phyloP scores from a whole-genome alignment of 2,888 invertebrate species.

The Panorpa germanica region DNA sequence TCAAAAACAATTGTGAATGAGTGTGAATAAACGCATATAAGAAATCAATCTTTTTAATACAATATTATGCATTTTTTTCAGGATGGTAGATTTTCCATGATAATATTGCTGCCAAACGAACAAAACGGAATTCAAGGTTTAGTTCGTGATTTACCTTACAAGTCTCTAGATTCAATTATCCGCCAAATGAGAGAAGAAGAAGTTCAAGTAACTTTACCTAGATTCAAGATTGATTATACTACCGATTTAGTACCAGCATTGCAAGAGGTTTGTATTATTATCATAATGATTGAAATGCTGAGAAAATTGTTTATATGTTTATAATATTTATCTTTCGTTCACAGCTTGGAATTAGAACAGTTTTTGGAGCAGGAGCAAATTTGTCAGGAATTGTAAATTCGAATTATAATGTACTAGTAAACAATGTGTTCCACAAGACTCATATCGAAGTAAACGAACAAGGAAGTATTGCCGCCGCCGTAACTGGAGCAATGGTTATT shows the following conservation, averaged over 20 bases:
- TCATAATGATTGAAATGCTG: slow-evolving; percentile 3
- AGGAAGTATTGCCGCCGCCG: slow-evolving; percentile 45
- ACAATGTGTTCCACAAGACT: slow-evolving; percentile 39
- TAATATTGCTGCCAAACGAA: slow-evolving; percentile 36
- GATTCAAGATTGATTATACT: slow-evolving; percentile 35
- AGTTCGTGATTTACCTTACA: slow-evolving; percentile 33
- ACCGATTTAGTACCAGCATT: slow-evolving; percentile 30
- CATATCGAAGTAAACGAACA: slow-evolving; percentile 42
- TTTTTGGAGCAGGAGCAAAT: slow-evolving; percentile 35
- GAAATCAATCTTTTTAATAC: not conserved
- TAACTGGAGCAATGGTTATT: slow-evolving; percentile 33
- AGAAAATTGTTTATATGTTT: slow-evolving; percentile 8
- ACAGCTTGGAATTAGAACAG: slow-evolving; percentile 35
- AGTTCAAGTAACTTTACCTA: slow-evolving; percentile 34
- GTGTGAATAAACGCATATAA: no score
- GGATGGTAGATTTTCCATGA: slow-evolving; percentile 40
- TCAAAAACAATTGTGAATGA: no score
- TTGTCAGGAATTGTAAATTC: slow-evolving; percentile 32
- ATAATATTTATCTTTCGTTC: no score
- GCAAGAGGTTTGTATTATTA: slow-evolving; percentile 24
- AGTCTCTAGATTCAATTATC: slow-evolving; percentile 29
- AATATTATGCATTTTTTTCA: slow-evolving; percentile 18
- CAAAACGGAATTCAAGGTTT: slow-evolving; percentile 28
- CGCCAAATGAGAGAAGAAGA: slow-evolving; percentile 26
- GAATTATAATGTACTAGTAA: slow-evolving; percentile 24